Evolutionary conservation across 2,113 vertebrate species (phyloP).

Genomic region (Orthochromis indermauri): DNA sequence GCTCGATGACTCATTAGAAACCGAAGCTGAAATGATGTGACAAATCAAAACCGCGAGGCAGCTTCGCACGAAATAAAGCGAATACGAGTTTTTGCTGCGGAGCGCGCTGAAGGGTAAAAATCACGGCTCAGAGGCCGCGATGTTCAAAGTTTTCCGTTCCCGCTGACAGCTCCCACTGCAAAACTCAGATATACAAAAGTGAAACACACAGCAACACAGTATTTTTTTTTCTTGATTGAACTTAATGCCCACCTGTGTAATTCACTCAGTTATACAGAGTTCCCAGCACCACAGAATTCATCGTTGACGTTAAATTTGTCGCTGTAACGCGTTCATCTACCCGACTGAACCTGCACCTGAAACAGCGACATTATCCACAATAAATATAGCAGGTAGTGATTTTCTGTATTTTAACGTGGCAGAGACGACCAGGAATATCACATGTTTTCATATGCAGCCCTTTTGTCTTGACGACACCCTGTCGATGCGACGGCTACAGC

Average conservation of each 20-base stretch:
- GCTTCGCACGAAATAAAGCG: not conserved
- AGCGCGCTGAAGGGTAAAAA: not conserved
- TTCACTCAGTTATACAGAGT: not conserved
- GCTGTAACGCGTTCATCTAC: not conserved
- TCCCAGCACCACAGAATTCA: not conserved
- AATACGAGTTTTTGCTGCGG: not conserved
- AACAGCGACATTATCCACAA: not conserved
- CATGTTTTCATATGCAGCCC: not conserved
- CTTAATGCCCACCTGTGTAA: not conserved
- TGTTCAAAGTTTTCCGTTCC: not conserved
- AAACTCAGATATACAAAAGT: not conserved
- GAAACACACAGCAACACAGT: not conserved
- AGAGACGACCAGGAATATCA: fast-evolving
- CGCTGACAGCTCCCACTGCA: not conserved
- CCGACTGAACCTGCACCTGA: fast-evolving
- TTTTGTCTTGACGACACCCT: not conserved
- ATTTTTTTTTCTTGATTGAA: not conserved
- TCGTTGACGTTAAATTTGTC: not conserved
- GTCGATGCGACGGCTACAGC: not conserved
- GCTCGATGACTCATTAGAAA: not conserved
- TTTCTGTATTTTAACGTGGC: not conserved
- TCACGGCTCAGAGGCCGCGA: fast-evolving
- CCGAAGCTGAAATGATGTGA: not conserved
- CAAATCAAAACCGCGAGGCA: not conserved
- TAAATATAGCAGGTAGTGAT: not conserved